Percentiles rank a stretch among this genome's conserved stretches.
These are phyloP conservation scores for Pammene aurita DNA, from an alignment of 2,888 invertebrate genomes.

Conservation along the genomic window DNA sequence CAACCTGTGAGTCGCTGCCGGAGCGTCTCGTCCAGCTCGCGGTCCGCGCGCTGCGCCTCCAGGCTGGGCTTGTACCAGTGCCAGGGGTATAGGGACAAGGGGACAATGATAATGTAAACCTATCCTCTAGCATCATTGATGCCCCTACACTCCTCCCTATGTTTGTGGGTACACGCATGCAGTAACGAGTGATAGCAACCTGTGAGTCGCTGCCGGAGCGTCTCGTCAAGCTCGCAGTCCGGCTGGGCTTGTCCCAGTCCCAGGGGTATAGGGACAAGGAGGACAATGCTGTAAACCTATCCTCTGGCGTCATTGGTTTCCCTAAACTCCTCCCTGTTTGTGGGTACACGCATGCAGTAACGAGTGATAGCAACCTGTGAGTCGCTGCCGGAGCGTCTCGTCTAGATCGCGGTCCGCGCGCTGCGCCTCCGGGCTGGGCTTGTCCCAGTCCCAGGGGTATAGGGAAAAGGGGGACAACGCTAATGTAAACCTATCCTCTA, in stretches of 20 bases:
- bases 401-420: slow-evolving; percentile 91
- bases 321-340: slow-evolving; percentile 55
- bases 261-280: slow-evolving; percentile 68
- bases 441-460: too few relatives aligned
- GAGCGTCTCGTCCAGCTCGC: too few relatives aligned
- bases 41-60: too few relatives aligned
- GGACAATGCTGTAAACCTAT: not conserved
- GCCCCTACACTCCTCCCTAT: slow-evolving; percentile 53
- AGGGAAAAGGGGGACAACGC: too few relatives aligned
- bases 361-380: slow-evolving; percentile 91
- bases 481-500: slow-evolving; percentile 34
- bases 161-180: slow-evolving; percentile 75
- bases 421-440: slow-evolving; percentile 92
- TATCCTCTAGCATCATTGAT: slow-evolving; percentile 45
- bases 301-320: slow-evolving; percentile 46
- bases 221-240: too few relatives aligned
- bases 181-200: slow-evolving; percentile 86
- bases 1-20: slow-evolving; percentile 91
- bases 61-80: too few relatives aligned
- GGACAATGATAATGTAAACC: too few relatives aligned
- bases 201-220: too few relatives aligned
- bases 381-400: slow-evolving; percentile 91
- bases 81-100: too few relatives aligned
- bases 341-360: slow-evolving; percentile 78
- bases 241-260: too few relatives aligned